Evolutionary conservation across 2,888 invertebrate species (phyloP), one percentile per base, ranked within the genome.

Genomic region (Chrysomela aeneicollis): DNA sequence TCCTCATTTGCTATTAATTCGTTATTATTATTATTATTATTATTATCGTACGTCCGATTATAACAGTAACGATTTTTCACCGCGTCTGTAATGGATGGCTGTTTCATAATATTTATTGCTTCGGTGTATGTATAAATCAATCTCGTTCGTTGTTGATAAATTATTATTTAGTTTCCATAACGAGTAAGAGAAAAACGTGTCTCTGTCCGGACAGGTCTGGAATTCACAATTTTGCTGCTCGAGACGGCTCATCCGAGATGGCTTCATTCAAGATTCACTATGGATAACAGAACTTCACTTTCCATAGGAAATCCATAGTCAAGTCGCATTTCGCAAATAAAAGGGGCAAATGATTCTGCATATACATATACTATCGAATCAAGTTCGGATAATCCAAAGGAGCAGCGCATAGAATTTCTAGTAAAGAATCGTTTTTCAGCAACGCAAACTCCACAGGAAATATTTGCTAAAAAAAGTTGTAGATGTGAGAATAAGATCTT

Each of bases 151-250:
- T 59, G 52, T 35, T 46, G 52, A 60, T 60, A 60, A 60, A 51
- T 60, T 60, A 60, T 60, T 53, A 60, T 60, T 52, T 53, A 60
- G 60, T 60, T 60, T 52, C 60, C 60, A 60, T 60, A 60, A 53
- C 60, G 19, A 60, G 60, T 52, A 46, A 46, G 42, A 52, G 60
- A 60, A 60, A 60, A 60, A 60, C 60, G 60, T 53, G 60, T 60
- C 52, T 26, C 46, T 17, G 30, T 42, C 4, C 42, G 15, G 37
- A 46, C 60, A 52, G 52, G 60, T 60, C 52, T 50, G 37, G 60
- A 60, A 60, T 60, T 18, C 60, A 46, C 60, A 60, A 60, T 53
- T 53, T 46, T 42, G 37, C 46, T 60, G 26, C 53, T 52, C 51
- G 42, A 46, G 42, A 60, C 35, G 53, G 26, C 42, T 37, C 22